These are phyloP conservation scores for Anolis carolinensis DNA, from an alignment of 2,113 vertebrate genomes.

Conservation along the genomic window DNA sequence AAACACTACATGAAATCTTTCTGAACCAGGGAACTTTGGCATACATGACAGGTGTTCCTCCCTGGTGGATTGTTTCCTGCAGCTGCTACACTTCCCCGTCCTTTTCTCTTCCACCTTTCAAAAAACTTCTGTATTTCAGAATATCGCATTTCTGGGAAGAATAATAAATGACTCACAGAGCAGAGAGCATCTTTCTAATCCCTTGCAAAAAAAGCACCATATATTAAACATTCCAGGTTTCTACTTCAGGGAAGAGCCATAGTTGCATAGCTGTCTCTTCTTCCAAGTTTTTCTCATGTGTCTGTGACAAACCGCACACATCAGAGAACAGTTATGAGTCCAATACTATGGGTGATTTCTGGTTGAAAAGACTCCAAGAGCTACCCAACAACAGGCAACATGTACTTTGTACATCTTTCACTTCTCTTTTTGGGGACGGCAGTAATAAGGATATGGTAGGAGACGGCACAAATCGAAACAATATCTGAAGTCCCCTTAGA, in stretches of 20 bases:
- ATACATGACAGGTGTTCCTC: too few species aligned
- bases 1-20: not conserved
- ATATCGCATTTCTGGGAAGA: not conserved
- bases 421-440: too few species aligned
- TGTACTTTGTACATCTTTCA: too few species aligned
- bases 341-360: not conserved
- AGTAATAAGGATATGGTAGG: too few species aligned
- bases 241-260: not conserved
- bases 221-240: not conserved
- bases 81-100: not conserved
- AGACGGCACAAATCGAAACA: too few species aligned
- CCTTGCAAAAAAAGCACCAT: not conserved
- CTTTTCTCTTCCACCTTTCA: not conserved
- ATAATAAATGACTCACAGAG: not conserved
- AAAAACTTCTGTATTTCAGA: too few species aligned
- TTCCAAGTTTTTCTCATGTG: too few species aligned
- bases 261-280: too few species aligned
- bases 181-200: not conserved
- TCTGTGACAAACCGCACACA: too few species aligned
- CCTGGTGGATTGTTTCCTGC: not conserved
- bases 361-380: not conserved
- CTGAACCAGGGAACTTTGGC: not conserved
- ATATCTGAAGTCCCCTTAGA: too few species aligned
- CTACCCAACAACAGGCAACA: not conserved
- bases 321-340: fast-evolving